These are phyloP conservation scores for Pygocentrus nattereri DNA, from an alignment of 2,797 vertebrate species.

Conservation along the genomic window DNA sequence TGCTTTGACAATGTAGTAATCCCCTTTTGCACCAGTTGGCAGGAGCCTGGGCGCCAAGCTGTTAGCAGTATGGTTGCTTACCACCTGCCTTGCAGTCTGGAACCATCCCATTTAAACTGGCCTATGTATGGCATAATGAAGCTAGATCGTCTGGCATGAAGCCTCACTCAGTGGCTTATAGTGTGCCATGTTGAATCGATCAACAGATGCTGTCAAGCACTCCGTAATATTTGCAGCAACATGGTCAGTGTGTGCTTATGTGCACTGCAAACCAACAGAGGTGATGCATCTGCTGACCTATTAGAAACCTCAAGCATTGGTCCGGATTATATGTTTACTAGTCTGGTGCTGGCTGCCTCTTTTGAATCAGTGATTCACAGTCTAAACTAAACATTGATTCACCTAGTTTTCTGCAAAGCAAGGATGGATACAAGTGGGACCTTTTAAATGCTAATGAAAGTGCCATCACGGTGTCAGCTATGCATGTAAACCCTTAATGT, in stretches of 20 bases:
- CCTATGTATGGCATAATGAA: conserved; percentile 1
- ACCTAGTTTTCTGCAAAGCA: too few relatives aligned
- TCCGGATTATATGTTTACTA: too few relatives aligned
- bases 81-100: conserved; percentile 17
- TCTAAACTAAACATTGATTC: too few relatives aligned
- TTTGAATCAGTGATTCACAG: too few relatives aligned
- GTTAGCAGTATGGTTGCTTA: background rate
- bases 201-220: background rate
- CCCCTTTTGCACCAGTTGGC: conserved; percentile 13
- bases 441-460: too few relatives aligned
- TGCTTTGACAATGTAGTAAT: conserved; percentile 13
- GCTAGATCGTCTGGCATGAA: background rate
- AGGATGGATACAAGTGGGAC: too few relatives aligned
- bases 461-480: too few relatives aligned
- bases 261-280: background rate
- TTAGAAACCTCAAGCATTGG: too few relatives aligned
- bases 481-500: too few relatives aligned
- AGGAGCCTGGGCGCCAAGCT: background rate
- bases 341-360: too few relatives aligned
- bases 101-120: background rate
- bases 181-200: background rate
- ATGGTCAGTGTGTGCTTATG: background rate
- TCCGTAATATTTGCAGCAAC: background rate
- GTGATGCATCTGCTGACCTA: too few relatives aligned
- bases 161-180: background rate